Conservation (phyloP, 1,140 invertebrate species). For the Aphis gossypii region DNA sequence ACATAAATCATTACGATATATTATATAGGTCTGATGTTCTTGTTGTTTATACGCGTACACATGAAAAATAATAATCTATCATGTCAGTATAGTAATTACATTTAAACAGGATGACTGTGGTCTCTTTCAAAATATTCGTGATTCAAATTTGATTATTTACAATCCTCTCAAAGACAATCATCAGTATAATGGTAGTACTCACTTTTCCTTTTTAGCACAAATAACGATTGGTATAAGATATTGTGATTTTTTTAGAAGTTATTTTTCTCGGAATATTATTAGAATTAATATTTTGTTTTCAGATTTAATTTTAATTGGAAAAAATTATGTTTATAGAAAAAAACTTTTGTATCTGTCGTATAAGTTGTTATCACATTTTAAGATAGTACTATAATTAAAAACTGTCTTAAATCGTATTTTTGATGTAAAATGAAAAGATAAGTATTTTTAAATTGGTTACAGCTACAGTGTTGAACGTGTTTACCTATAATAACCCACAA, state of each 20-base stretch:
- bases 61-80: background rate
- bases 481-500: too few relatives aligned
- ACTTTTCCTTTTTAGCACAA: background rate
- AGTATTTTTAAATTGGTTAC: background rate
- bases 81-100: background rate
- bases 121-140: background rate
- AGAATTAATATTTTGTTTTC: background rate
- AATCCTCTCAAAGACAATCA: background rate
- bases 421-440: background rate
- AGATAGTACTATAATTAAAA: background rate
- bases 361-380: background rate
- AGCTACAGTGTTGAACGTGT: too few relatives aligned
- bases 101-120: background rate
- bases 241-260: background rate
- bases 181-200: background rate
- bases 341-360: background rate
- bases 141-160: background rate
- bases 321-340: too few relatives aligned
- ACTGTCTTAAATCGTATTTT: background rate
- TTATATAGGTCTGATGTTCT: background rate
- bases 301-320: too few relatives aligned
- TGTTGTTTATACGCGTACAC: background rate
- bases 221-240: background rate
- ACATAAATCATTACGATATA: slow-evolving; percentile 3
- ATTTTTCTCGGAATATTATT: background rate